Evolutionary conservation across 2,113 vertebrate genomes (phyloP), one percentile per base, ranked within the genome.

Genomic region (Misgurnus mizolepis): DNA sequence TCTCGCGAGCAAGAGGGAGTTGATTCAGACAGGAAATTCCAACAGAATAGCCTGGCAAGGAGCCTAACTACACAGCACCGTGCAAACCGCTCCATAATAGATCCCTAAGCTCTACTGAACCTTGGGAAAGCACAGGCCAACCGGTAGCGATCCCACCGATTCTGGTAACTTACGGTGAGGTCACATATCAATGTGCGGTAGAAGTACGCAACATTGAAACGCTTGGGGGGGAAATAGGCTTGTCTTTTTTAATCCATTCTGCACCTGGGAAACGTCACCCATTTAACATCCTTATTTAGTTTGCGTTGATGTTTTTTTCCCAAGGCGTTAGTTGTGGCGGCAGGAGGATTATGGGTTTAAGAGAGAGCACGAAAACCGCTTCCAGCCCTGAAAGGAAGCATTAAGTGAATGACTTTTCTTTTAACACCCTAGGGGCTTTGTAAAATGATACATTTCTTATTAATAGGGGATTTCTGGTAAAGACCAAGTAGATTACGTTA

Each of bases 21-120:
- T 92, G 85, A 94, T 93, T 92, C 91, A 95, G 92, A 95, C 95
- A 95, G 95, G 95, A 97, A 97, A 96, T 97, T 96, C 95, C 94
- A 95, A 86, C 89, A 93, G 90, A 91, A 93, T 90, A 92, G 94
- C 89, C 92, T 95, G 94, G 93, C 94, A 86, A 83, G 83, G 84
- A 86, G 94, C 94, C 92, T 95, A 95, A 97, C 93, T 91, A 95
- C 92, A 95, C 89, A 93, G 85, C 68, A n/a, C 83, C 82, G 88
- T 94, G 94, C 94, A 94, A 95, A 91, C 89, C 85, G 84, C 89
- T 90, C 87, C 88, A 93, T 82, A 86, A 61, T 84, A 85, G 86
- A 61, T 82, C 71, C 83, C 60, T 78, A 80, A 88, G 85, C 86
- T 87, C 84, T 80, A 80, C 80, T 86, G 88, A 82, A 75, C 84